Percentiles rank a stretch among this genome's conserved stretches.
phyloP scores from a whole-genome alignment of 2,797 vertebrate species.

The Acropternis orthonyx region DNA sequence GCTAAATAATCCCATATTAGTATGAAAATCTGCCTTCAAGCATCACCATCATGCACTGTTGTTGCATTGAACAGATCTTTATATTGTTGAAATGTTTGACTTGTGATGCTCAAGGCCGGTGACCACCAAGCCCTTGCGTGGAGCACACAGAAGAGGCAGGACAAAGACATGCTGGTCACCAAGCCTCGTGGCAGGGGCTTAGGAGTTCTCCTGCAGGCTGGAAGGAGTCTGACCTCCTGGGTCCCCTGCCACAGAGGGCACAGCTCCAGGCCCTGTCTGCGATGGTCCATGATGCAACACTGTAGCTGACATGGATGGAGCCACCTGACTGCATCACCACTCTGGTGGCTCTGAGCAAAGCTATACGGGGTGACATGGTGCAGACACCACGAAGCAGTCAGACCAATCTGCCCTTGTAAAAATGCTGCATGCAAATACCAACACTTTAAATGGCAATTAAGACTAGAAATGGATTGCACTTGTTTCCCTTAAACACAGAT shows the following conservation, averaged over 20 bases:
- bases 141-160: neutral
- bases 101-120: neutral
- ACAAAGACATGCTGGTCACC: neutral
- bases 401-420: neutral
- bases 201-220: neutral
- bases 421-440: conserved; percentile 68
- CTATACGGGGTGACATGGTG: neutral
- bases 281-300: neutral
- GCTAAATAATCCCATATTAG: neutral
- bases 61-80: neutral
- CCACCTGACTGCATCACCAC: neutral
- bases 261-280: neutral
- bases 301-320: neutral
- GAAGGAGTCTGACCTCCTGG: neutral
- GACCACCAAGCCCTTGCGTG: neutral
- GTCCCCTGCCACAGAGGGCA: accelerated
- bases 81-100: neutral
- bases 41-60: neutral
- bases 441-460: conserved; percentile 57
- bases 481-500: conserved; percentile 35
- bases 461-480: conserved; percentile 54
- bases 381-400: conserved; percentile 25
- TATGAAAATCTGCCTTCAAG: neutral
- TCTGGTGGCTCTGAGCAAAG: conserved; percentile 33
- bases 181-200: neutral